phyloP scores from a whole-genome alignment of 1,140 invertebrate genomes.

The Leptinotarsa texana region DNA sequence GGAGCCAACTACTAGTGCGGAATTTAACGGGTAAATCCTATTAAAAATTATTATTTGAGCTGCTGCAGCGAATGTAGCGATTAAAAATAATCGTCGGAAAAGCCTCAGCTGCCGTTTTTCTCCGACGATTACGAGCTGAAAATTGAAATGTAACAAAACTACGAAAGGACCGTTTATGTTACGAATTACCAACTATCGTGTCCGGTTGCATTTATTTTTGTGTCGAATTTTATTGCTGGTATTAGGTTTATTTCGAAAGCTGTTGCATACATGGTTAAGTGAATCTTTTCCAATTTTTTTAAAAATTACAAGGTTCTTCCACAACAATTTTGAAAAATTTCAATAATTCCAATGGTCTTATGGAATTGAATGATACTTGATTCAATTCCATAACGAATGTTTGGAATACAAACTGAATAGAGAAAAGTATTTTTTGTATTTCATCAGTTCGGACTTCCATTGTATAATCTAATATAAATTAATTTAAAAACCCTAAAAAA shows the following conservation, averaged over 20 bases:
- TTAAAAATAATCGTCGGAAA: slow-evolving; percentile 35
- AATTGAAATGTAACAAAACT: slow-evolving; percentile 20
- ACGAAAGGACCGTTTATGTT: slow-evolving; percentile 16
- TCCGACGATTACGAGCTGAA: slow-evolving; percentile 27
- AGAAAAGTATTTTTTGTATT: no score
- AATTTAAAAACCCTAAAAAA: no score
- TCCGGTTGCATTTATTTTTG: not conserved
- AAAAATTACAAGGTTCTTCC: no score
- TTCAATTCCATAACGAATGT: no score
- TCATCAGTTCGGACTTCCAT: no score
- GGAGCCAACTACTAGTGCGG: not conserved
- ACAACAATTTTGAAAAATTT: no score
- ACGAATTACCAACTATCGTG: slow-evolving; percentile 24
- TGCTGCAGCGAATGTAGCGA: slow-evolving; percentile 20
- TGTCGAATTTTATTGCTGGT: not conserved
- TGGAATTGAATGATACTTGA: no score
- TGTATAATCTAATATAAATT: no score
- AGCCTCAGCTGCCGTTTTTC: slow-evolving; percentile 31
- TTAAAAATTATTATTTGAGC: slow-evolving; percentile 27
- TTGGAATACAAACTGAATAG: no score
- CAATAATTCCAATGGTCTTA: no score
- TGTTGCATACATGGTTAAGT: not conserved
- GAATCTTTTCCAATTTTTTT: no score
- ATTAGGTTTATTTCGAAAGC: not conserved
- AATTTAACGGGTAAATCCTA: slow-evolving; percentile 20